A percentile compares a stretch with the other conserved stretches of the same genome.
phyloP scores from a whole-genome alignment of 2,797 vertebrate genomes.

The Loris lydekkerianus region DNA sequence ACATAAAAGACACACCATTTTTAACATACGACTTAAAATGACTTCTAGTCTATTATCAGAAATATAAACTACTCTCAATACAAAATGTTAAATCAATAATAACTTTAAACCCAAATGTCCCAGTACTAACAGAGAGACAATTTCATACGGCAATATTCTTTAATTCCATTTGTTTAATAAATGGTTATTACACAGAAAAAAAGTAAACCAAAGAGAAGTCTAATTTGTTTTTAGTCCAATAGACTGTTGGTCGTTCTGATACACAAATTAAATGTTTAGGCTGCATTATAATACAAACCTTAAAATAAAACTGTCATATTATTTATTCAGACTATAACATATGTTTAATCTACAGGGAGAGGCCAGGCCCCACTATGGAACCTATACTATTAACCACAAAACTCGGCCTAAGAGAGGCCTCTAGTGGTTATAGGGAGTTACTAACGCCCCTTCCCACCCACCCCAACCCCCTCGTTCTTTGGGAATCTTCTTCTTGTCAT shows the following conservation, averaged over 20 bases:
- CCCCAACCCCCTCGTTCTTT: not conserved
- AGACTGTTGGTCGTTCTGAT: slow-evolving; percentile 23
- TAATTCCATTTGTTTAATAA: slow-evolving; percentile 54
- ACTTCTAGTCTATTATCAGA: not conserved
- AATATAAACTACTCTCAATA: slow-evolving; percentile 53
- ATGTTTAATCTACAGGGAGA: slow-evolving; percentile 12
- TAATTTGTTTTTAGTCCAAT: slow-evolving; percentile 39
- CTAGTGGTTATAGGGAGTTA: slow-evolving; percentile 81
- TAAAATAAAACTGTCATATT: slow-evolving; percentile 8
- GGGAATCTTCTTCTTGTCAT: not conserved
- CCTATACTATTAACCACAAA: not conserved
- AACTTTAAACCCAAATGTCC: slow-evolving; percentile 32
- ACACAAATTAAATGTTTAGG: slow-evolving; percentile 22
- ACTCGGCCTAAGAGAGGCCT: slow-evolving; percentile 85
- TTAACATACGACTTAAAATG: slow-evolving; percentile 27
- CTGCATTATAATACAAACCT: slow-evolving; percentile 9
- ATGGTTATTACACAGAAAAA: slow-evolving; percentile 36
- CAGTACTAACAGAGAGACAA: slow-evolving; percentile 71
- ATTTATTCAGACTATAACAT: slow-evolving; percentile 34
- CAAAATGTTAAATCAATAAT: slow-evolving; percentile 29
- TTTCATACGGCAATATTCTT: slow-evolving; percentile 62
- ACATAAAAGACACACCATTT: not conserved
- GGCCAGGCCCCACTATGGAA: not conserved
- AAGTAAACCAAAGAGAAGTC: not conserved
- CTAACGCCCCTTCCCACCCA: not conserved